Percentiles rank a stretch among this genome's conserved stretches.
These are phyloP conservation scores for Morpho deidamia DNA, from an alignment of 2,888 invertebrate species.

Conservation along the genomic window DNA sequence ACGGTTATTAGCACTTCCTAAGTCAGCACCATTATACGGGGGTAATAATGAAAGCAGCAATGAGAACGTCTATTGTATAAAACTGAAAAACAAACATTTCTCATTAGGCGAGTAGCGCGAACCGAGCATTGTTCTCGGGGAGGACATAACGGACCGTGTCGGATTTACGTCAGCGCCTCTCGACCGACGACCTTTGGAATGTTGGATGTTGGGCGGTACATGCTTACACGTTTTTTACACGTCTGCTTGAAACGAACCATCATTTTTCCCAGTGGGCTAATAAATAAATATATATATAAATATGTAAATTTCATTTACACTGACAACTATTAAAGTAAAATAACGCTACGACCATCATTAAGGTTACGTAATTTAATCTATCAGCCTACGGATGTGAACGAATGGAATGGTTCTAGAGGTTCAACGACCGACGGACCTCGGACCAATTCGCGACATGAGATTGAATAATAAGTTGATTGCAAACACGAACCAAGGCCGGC, in stretches of 20 bases:
- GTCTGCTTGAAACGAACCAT: too few relatives aligned
- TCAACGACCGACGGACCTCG: constrained; percentile 70
- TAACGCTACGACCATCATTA: constrained; percentile 9
- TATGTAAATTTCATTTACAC: too few relatives aligned
- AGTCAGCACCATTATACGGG: constrained; percentile 40
- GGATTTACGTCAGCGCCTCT: constrained; percentile 60
- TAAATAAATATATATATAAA: not conserved
- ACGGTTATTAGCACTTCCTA: constrained; percentile 46
- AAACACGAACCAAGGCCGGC: constrained; percentile 67
- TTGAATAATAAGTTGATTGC: constrained; percentile 78
- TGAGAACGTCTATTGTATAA: constrained; percentile 63
- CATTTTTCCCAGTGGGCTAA: not conserved
- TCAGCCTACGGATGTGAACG: constrained; percentile 18
- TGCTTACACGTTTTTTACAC: constrained; percentile 3
- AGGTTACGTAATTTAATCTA: constrained; percentile 17
- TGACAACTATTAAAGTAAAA: constrained; percentile 4
- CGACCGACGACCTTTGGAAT: constrained; percentile 57
- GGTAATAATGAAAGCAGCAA: constrained; percentile 59
- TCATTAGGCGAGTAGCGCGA: constrained; percentile 70
- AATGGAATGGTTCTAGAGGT: constrained; percentile 51
- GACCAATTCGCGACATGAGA: constrained; percentile 77
- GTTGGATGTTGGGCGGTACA: constrained; percentile 30
- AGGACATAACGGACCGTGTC: constrained; percentile 72
- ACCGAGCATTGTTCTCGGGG: constrained; percentile 65
- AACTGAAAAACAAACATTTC: constrained; percentile 73